Evolutionary conservation across 35 echinoderm and acorn worm species (phyloP).

Genomic region (Patiria miniata): DNA sequence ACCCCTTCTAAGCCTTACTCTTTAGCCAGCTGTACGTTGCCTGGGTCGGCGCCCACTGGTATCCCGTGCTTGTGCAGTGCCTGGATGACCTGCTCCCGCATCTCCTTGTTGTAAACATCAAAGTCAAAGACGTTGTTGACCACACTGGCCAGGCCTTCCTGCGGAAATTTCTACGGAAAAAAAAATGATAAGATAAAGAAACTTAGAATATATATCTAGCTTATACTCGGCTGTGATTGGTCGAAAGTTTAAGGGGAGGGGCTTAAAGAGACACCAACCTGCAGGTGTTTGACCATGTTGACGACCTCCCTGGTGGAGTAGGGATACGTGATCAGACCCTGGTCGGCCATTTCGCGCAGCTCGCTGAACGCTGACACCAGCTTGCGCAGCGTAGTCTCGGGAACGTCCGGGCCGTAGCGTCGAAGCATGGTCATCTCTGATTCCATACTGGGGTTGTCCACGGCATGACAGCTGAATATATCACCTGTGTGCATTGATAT

Average conservation of each 20-base stretch:
- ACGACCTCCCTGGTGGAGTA: conserved; percentile 99
- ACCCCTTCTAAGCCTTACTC: conserved; percentile 70
- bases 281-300: conserved; percentile 99
- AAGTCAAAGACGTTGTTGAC: conserved; percentile 99
- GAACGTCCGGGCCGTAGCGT: conserved; percentile 87
- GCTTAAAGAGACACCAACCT: conserved; percentile 52
- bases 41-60: conserved; percentile 79
- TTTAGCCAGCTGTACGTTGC: conserved; percentile 92
- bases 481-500: conserved; percentile 65
- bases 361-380: conserved; percentile 92
- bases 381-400: conserved; percentile 74
- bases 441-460: conserved; percentile 97
- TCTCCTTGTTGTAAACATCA: conserved; percentile 98
- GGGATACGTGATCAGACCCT: conserved; percentile 94
- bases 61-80: conserved; percentile 97
- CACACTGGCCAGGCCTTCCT: conserved; percentile 86
- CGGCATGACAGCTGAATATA: conserved; percentile 98
- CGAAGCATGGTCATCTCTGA: conserved; percentile 91
- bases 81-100: conserved; percentile 78
- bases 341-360: conserved; percentile 86
- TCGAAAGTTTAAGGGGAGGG: too few species aligned
- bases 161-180: conserved; percentile 81
- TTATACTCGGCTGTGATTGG: too few species aligned
- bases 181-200: too few species aligned
- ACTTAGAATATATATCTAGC: too few species aligned